Evolutionary conservation across 2,888 invertebrate genomes (phyloP).

Genomic region (Bhutanitis thaidina): DNA sequence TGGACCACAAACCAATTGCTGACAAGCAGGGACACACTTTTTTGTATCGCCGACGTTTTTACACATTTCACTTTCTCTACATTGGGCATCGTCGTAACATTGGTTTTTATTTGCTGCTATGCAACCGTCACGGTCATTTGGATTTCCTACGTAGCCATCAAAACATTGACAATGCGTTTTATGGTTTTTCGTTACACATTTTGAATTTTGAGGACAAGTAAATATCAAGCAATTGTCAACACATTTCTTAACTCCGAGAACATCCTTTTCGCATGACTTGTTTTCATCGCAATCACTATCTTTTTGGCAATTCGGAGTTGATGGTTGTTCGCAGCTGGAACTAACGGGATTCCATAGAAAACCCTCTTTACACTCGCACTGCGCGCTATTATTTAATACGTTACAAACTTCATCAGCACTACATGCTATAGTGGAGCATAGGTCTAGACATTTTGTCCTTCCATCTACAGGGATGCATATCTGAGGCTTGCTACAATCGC

Average conservation of each 20-base stretch:
- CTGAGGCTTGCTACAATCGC: slow-evolving; percentile 85
- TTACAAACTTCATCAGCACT: slow-evolving; percentile 90
- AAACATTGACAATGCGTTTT: slow-evolving; percentile 91
- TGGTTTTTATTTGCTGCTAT: slow-evolving; percentile 84
- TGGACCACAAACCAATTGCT: slow-evolving; percentile 88
- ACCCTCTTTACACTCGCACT: slow-evolving; percentile 88
- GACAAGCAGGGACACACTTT: slow-evolving; percentile 89
- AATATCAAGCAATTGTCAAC: slow-evolving; percentile 87
- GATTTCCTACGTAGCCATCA: slow-evolving; percentile 91
- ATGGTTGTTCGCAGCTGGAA: slow-evolving; percentile 91
- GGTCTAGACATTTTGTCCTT: slow-evolving; percentile 86
- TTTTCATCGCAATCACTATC: slow-evolving; percentile 85
- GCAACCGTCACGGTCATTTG: slow-evolving; percentile 94
- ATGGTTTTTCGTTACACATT: slow-evolving; percentile 87
- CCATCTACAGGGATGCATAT: slow-evolving; percentile 84
- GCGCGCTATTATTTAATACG: slow-evolving; percentile 84
- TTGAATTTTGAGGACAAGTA: slow-evolving; percentile 91
- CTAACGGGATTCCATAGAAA: slow-evolving; percentile 91
- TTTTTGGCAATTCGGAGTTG: slow-evolving; percentile 88
- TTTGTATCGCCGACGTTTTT: slow-evolving; percentile 80
- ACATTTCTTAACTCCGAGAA: slow-evolving; percentile 91
- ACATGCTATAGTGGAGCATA: slow-evolving; percentile 90
- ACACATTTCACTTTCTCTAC: slow-evolving; percentile 90
- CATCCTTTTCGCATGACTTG: slow-evolving; percentile 90
- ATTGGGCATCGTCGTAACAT: slow-evolving; percentile 89